Evolutionary conservation across 2,797 vertebrate species (phyloP), one percentile per base, ranked within the genome.

Genomic region (Sarcophilus harrisii): DNA sequence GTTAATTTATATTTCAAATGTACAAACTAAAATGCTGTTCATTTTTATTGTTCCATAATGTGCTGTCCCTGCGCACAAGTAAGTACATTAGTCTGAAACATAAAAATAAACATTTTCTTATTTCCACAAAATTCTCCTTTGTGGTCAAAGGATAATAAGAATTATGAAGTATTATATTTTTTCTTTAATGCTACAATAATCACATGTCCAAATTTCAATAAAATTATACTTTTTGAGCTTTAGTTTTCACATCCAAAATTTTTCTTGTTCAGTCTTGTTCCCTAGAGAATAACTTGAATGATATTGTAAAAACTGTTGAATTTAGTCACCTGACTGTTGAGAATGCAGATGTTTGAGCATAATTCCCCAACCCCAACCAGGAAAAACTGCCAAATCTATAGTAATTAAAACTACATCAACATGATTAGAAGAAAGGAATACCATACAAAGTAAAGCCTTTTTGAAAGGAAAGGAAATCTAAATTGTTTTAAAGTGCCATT

Each of bases 21-120:
- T 94, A 94, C 2, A 92, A 52, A 91, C 92, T 91, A 9, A 90
- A 30, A 8, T 93, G 55, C 81, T 49, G 92, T 96, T 95, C 91
- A 95, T 57, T 92, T 90, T 52, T 92, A 55, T 92, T 16, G 28
- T 94, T 90, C 27, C 92, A 58, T 90, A 4, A 3, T 93, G 21
- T 81, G 1, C 0, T 91, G 6, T 13, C 2, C 30, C 3, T 0
- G 91, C 0, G 0, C n/a, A 94, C 21, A 59, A 29, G 92, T 1
- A 81, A 73, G n/a, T 92, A 92, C 38, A 90, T 93, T 32, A 90
- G 1, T 81, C 32, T 29, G 6, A 73, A 45, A 45, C 2, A 24
- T 38, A 45, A 28, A 96, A 94, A 92, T 92, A 57, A 38, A 89
- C 57, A 4, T 9, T 0, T 94, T 1, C 0, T 0, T 55, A 93